Conservation (phyloP, 1,140 invertebrate species). For the Cardiocondyla obscurior region DNA sequence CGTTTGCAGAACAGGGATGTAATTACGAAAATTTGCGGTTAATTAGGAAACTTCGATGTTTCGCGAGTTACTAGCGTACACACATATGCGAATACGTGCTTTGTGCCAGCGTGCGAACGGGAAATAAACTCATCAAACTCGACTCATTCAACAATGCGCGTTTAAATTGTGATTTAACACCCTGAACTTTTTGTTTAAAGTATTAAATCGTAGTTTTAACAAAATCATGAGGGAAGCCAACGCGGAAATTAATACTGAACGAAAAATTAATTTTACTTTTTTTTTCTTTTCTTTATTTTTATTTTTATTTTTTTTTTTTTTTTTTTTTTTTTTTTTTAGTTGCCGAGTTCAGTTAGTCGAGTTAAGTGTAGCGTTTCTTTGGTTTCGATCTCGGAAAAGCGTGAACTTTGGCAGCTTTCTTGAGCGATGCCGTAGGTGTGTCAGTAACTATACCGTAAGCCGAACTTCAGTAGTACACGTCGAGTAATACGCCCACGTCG, state of each 20-base stretch:
- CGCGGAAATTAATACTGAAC: background rate
- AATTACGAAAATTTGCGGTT: slow-evolving; percentile 37
- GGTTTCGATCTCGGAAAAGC: background rate
- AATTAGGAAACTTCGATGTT: slow-evolving; percentile 48
- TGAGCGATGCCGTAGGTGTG: background rate
- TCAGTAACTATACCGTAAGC: slow-evolving; percentile 9
- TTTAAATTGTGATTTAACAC: background rate
- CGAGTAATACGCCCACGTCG: slow-evolving; percentile 36
- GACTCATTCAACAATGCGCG: slow-evolving; percentile 1
- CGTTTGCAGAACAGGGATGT: background rate
- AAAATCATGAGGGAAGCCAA: background rate
- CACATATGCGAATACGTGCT: background rate
- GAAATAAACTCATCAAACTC: slow-evolving; percentile 48
- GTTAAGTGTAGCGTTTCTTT: too few species aligned
- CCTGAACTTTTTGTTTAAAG: background rate
- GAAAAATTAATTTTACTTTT: background rate
- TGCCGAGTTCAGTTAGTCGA: too few species aligned
- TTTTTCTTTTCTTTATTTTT: too few species aligned
- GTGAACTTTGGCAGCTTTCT: too few species aligned
- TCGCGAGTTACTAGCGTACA: background rate
- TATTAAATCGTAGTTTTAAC: background rate
- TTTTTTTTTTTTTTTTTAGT: too few species aligned
- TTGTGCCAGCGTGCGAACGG: background rate
- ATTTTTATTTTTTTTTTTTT: too few species aligned
- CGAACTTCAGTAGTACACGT: slow-evolving; percentile 17